Evolutionary conservation across 2,888 invertebrate species (phyloP), one percentile per base, ranked within the genome.

Genomic region (Acleris laterana): DNA sequence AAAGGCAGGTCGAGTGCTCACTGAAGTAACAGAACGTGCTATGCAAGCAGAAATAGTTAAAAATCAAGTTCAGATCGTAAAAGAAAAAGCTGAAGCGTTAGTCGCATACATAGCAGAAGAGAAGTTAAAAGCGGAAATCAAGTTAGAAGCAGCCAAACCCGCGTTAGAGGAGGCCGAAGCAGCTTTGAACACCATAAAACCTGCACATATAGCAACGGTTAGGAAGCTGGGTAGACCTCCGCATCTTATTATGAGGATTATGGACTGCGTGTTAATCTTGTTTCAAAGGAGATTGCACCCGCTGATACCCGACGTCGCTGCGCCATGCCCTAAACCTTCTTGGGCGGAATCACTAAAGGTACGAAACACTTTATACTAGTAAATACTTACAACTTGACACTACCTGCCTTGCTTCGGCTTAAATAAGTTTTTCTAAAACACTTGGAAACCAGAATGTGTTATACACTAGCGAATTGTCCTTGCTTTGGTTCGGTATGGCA

Each of bases 331-430:
- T 0, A 99, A 98, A 80, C 99, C 99, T 3, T 98, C 98, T 0
- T 99, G 99, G 99, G 95, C 96, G 7, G 99, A 99, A 85, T 98
- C 99, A 0, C 90, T 99, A 52, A 99, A 99, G 94, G 96, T 96
- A 75, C 4, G 38, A 38, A 13, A 4, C 32, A 32, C 32, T 9
- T 38, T 9, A 3, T 32, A 38, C 13, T 38, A 13, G 38, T 38
- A 38, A 38, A 38, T 32, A 38, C n/a, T n/a, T n/a, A n/a, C 1
- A 38, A 2, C 3, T 0, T 38, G 38, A 13, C 3, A 32, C 3
- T 32, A 32, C 28, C 9, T 28, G 9, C 28, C 28, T 9, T 28
- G 9, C 28, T 28, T 28, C 28, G 2, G 7, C 2, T 1, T 28
- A 28, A 28, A 28, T 9, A 28, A 28, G 28, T 28, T 28, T 28